Evolutionary conservation across 2,797 vertebrate species (phyloP).

Genomic region (Sebastes matsubarae): DNA sequence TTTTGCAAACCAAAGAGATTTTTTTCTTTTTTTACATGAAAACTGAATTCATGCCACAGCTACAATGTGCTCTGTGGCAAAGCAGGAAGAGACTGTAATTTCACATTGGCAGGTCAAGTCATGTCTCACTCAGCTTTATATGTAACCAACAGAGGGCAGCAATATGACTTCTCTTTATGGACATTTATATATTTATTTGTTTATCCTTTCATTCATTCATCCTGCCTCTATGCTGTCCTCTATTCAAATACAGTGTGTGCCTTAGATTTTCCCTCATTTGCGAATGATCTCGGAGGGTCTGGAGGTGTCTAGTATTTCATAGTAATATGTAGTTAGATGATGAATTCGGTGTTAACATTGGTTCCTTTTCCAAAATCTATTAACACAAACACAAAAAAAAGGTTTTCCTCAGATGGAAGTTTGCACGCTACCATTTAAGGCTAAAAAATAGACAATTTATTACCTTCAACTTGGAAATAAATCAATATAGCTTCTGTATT

Average conservation of each 20-base stretch:
- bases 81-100: constrained; percentile 30
- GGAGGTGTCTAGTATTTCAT: not conserved
- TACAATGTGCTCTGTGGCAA: not conserved
- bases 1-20: not conserved
- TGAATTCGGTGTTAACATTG: not conserved
- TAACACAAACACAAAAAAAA: not conserved
- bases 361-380: not conserved
- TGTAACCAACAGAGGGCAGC: constrained; percentile 66
- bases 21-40: not conserved
- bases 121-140: constrained; percentile 7
- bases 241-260: constrained; percentile 8
- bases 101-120: constrained; percentile 26
- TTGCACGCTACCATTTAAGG: not conserved
- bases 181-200: constrained; percentile 22
- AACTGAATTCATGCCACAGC: not conserved
- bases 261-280: not conserved
- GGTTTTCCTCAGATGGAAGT: not conserved
- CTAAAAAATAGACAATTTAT: not conserved
- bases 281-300: not conserved
- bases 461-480: constrained; percentile 5
- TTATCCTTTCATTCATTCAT: constrained; percentile 23
- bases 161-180: constrained; percentile 18
- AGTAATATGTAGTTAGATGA: not conserved
- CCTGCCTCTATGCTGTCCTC: not conserved
- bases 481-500: constrained; percentile 4